Evolutionary conservation across 2,797 vertebrate species (phyloP), one percentile per base, ranked within the genome.

Genomic region (Botia almorhae): DNA sequence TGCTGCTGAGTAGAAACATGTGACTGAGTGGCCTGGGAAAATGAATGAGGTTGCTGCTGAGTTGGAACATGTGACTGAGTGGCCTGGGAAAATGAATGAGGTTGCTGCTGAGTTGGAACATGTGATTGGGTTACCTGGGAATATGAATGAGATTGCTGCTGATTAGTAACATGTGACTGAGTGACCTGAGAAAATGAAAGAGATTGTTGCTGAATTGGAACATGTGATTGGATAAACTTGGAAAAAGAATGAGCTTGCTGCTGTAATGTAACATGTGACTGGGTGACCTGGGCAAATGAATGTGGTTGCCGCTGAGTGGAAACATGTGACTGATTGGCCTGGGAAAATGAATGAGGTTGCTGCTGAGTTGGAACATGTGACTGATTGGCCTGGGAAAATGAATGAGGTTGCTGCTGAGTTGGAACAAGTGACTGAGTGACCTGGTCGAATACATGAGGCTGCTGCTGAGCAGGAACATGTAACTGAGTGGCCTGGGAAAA

Each of bases 241-340:
- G 56, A 7, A 79, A 70, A 70, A 4, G 17, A 61, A 33, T 21
- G 7, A 36, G 76, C 46, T 4, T 68, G 73, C 46, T 63, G 61
- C 11, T 39, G 77, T 23, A 13, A n/a, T n/a, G n/a, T n/a, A n/a
- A n/a, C n/a, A n/a, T n/a, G n/a, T n/a, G n/a, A n/a, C n/a, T n/a
- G n/a, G n/a, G n/a, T n/a, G 0, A 3, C 26, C 48, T 29, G 55
- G 39, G 55, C 6, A 78, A 69, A 69, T 11, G 16, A 58, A 29
- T 29, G 10, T 19, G 76, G 55, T 3, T 67, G 72, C 43, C n/a
- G n/a, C 2, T 5, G 65, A 48, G 51, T 69, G 0, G 11, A 11
- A 61, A 17, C 55, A 2, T 14, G 65, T 7, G 53, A 46, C n/a
- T n/a, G n/a, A n/a, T n/a, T n/a, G n/a, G n/a, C n/a, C n/a, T n/a